Conservation (phyloP, 1,140 invertebrate species). For the Drosophila nasuta region DNA sequence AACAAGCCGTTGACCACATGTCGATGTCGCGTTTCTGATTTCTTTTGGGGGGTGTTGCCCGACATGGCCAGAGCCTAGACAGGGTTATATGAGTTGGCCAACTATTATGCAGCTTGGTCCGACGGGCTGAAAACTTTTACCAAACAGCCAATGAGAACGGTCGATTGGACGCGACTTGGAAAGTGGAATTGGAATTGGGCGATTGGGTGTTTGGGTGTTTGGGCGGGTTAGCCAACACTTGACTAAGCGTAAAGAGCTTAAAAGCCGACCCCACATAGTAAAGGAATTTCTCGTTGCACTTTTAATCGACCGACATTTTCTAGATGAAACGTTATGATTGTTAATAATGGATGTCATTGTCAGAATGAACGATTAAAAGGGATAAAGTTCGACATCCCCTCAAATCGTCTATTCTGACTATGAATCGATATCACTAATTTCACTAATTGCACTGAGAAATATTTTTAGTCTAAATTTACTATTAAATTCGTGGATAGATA, state of each 20-base stretch:
- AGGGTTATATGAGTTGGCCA: slow-evolving; percentile 62
- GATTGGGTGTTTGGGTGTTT: background rate
- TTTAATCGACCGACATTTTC: slow-evolving; percentile 18
- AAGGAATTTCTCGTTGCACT: slow-evolving; percentile 38
- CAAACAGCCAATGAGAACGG: slow-evolving; percentile 56
- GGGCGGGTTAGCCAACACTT: slow-evolving; percentile 13
- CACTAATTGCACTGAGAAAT: background rate
- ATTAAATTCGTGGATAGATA: no score
- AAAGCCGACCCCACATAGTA: slow-evolving; percentile 14
- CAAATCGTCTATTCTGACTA: background rate
- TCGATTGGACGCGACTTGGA: slow-evolving; percentile 1
- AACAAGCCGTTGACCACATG: slow-evolving; percentile 38
- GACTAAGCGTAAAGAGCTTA: background rate
- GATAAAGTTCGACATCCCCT: background rate
- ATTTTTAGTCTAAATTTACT: no score
- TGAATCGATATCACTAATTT: slow-evolving; percentile 15
- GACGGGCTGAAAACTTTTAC: slow-evolving; percentile 38
- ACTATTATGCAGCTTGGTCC: slow-evolving; percentile 68
- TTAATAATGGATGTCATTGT: slow-evolving; percentile 28
- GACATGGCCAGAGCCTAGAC: slow-evolving; percentile 16
- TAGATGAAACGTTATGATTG: slow-evolving; percentile 41
- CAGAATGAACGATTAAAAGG: background rate
- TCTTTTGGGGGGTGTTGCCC: slow-evolving; percentile 40
- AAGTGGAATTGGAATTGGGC: background rate
- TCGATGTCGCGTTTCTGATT: slow-evolving; percentile 35